A percentile compares a stretch with the other conserved stretches of the same genome.
phyloP scores from a whole-genome alignment of 2,797 vertebrate genomes.

The Intellagama lesueurii region DNA sequence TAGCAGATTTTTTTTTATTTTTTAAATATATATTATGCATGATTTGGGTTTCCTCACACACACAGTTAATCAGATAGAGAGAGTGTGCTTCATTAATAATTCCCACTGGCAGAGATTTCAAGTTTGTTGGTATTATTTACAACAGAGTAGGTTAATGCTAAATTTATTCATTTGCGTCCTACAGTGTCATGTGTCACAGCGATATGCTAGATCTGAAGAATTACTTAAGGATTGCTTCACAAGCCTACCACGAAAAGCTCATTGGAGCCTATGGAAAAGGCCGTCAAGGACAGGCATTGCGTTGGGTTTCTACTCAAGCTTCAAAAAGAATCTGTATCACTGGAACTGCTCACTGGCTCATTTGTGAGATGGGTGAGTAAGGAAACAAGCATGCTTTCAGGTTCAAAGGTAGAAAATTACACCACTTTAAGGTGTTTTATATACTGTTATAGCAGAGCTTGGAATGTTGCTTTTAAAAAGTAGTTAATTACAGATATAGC shows the following conservation, averaged over 20 bases:
- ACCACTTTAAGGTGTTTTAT: neutral
- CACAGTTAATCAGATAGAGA: constrained; percentile 48
- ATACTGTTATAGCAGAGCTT: neutral
- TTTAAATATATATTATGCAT: constrained; percentile 30
- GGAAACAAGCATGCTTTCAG: neutral
- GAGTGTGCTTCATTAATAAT: constrained; percentile 43
- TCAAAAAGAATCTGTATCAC: neutral
- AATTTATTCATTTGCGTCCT: neutral
- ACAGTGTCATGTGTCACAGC: neutral
- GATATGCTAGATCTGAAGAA: constrained; percentile 33
- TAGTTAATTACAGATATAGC: neutral
- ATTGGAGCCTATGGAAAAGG: neutral
- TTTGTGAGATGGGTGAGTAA: neutral
- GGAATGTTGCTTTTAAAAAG: neutral
- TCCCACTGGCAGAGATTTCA: constrained; percentile 46
- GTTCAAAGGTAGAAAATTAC: neutral
- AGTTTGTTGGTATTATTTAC: constrained; percentile 52
- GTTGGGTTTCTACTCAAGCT: neutral
- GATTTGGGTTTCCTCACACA: constrained; percentile 48
- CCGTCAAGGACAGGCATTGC: neutral
- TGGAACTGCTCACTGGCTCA: neutral
- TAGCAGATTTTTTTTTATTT: constrained; percentile 8
- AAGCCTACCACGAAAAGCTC: neutral
- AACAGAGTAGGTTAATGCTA: constrained; percentile 40
- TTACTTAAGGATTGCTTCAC: constrained; percentile 1